Evolutionary conservation across 2,888 invertebrate genomes (phyloP), one percentile per base, ranked within the genome.

Genomic region (Apoda limacodes): DNA sequence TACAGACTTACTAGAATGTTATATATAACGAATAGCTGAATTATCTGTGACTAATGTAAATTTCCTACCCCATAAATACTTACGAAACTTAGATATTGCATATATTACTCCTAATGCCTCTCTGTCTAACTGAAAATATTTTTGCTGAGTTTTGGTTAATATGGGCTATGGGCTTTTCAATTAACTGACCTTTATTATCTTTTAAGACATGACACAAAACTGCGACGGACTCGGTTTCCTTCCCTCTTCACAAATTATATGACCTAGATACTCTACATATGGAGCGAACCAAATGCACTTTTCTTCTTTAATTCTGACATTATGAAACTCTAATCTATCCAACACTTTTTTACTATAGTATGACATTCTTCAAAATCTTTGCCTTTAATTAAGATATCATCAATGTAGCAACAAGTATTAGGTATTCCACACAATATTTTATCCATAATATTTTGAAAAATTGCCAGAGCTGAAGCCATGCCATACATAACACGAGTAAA

Each of bases 401-500:
- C 14, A 11, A 19, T 13, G 14, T 24, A 33, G 25, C 20, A 24
- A 15, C 10, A 10, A 13, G 15, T 13, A 12, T 33, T 28, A 23
- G 13, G 17, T 21, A 32, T 23, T 6, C 26, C 27, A 9, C 23
- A 27, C 28, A 32, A 10, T n/a, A 32, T 9, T n/a, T 28, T 15
- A 13, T 28, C 27, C 32, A 32, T 32, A 10, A 32, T 13, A 5
- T 23, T 22, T 28, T 32, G 32, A 32, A 32, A 32, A 17, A 32
- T 28, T 13, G 28, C 27, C 12, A 28, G 32, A 11, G 28, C 28
- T 13, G 32, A 32, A 5, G 32, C 27, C 9, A 32, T 19, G 13
- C 32, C 32, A 32, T 32, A 32, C 5, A 32, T 28, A 17, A 32
- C 19, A 11, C 32, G 15, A 9, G 4, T 32, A 23, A 21, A 32